Conservation (phyloP, 2,888 invertebrate genomes). For the Zootermopsis nevadensis region DNA sequence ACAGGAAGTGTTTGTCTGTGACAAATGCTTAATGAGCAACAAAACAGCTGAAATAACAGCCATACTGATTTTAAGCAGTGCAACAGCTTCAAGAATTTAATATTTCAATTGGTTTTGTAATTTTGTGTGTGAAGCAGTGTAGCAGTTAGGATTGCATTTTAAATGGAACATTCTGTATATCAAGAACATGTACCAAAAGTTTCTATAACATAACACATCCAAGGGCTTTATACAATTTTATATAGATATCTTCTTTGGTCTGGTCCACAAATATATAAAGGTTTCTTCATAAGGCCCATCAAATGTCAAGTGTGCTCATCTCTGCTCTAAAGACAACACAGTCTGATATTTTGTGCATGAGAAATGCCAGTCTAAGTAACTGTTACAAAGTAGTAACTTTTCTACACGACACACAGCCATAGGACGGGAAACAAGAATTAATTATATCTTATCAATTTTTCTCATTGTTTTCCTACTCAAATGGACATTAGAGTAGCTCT, state of each 20-base stretch:
- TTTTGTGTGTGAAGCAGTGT: no score
- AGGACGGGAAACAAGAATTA: constrained; percentile 12
- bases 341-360: background rate
- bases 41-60: no score
- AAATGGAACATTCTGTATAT: no score
- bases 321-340: background rate
- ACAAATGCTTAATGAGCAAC: no score
- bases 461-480: background rate
- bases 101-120: no score
- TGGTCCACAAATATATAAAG: background rate
- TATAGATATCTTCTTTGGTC: background rate
- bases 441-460: background rate
- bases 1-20: no score
- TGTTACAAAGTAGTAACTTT: background rate
- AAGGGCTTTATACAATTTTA: no score
- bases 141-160: no score
- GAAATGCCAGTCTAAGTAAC: background rate
- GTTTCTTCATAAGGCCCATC: background rate
- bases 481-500: background rate
- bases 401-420: background rate
- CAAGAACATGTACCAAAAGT: no score
- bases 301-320: background rate
- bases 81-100: no score
- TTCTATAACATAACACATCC: no score
- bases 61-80: no score